These are phyloP conservation scores for Centropristis striata DNA, from an alignment of 2,113 vertebrate species.

Conservation along the genomic window DNA sequence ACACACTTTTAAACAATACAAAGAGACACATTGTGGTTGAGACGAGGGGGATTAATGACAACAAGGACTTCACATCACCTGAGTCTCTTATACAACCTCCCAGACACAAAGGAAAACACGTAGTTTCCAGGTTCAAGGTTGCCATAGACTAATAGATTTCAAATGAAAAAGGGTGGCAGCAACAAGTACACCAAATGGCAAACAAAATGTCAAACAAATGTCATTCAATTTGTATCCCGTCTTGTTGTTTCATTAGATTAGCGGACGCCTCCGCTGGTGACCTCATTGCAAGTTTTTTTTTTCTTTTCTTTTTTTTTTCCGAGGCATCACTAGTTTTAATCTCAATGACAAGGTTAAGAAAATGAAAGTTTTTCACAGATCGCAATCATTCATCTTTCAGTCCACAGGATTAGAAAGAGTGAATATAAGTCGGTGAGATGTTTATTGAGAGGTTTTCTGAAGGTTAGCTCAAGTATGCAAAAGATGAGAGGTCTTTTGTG, in stretches of 20 bases:
- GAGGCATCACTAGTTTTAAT: constrained; percentile 40
- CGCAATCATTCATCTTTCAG: constrained; percentile 42
- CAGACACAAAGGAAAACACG: constrained; percentile 40
- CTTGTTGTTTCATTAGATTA: constrained; percentile 63
- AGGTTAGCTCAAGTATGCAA: constrained; percentile 46
- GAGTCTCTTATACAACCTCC: constrained; percentile 32
- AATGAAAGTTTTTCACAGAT: constrained; percentile 40
- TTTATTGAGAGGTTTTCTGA: constrained; percentile 62
- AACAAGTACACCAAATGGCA: constrained; percentile 68
- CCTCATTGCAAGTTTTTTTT: constrained; percentile 28
- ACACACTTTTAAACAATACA: constrained; percentile 38
- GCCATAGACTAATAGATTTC: constrained; percentile 65
- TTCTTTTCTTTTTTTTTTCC: constrained; percentile 16
- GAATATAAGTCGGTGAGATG: constrained; percentile 6
- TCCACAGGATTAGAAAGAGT: constrained; percentile 11
- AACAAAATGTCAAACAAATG: constrained; percentile 81
- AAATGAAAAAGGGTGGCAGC: constrained; percentile 61
- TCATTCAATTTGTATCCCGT: constrained; percentile 72
- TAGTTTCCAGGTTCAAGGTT: constrained; percentile 56
- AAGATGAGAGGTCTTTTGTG: constrained; percentile 37
- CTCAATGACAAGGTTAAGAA: constrained; percentile 33
- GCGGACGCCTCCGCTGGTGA: constrained; percentile 35
- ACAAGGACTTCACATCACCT: constrained; percentile 38
- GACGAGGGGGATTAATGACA: constrained; percentile 59
- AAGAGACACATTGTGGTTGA: constrained; percentile 27